Percentiles rank a stretch among this genome's conserved stretches.
These are phyloP conservation scores for Syncerus caffer DNA, from an alignment of 2,797 vertebrate species.

Conservation along the genomic window DNA sequence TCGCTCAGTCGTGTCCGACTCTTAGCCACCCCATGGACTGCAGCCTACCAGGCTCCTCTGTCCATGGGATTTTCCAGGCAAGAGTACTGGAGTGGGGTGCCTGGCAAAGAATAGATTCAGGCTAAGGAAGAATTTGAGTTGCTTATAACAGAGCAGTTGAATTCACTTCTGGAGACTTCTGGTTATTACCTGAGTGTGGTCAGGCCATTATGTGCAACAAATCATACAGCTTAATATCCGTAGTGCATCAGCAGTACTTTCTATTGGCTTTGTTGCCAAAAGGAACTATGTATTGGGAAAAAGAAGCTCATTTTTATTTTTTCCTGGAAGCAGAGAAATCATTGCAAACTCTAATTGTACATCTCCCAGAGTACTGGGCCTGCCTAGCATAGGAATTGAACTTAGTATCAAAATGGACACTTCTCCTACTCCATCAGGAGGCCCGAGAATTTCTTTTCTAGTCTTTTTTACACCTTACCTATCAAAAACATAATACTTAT, in stretches of 20 bases:
- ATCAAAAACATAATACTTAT: not conserved
- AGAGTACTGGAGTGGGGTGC: too few relatives aligned
- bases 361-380: not conserved
- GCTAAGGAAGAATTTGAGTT: not conserved
- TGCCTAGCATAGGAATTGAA: not conserved
- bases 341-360: not conserved
- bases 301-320: not conserved
- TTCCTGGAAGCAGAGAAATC: not conserved
- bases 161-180: not conserved
- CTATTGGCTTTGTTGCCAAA: not conserved
- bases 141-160: not conserved
- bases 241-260: not conserved
- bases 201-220: not conserved
- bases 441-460: not conserved
- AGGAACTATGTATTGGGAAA: not conserved
- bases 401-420: not conserved
- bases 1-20: too few relatives aligned
- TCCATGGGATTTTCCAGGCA: too few relatives aligned
- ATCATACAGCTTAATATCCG: not conserved
- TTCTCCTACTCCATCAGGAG: not conserved
- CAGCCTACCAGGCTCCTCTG: too few relatives aligned
- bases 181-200: not conserved
- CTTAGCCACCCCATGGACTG: too few relatives aligned
- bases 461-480: not conserved
- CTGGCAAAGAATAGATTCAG: not conserved